A percentile compares a stretch with the other conserved stretches of the same genome.
Conservation (phyloP, 2,888 invertebrate species). For the Brachynemurus nebulosus region DNA sequence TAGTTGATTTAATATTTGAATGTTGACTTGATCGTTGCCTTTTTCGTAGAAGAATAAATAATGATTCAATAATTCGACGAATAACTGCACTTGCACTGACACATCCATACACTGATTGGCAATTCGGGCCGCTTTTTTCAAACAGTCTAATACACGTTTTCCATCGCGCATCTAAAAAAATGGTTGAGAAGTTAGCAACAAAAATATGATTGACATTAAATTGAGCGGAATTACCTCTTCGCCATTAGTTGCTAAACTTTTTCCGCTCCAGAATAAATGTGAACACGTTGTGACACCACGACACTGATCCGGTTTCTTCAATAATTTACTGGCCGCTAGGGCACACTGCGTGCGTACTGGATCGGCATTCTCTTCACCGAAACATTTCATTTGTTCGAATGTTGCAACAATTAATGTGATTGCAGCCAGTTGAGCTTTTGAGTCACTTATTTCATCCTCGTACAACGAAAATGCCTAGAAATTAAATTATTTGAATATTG, state of each 20-base stretch:
- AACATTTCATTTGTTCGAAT: constrained; percentile 87
- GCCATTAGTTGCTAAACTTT: constrained; percentile 36
- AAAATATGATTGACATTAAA: too few species aligned
- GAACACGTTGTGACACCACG: constrained; percentile 80
- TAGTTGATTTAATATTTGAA: constrained; percentile 46
- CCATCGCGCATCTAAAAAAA: constrained; percentile 66
- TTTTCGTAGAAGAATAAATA: constrained; percentile 89
- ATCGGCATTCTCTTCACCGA: constrained; percentile 92
- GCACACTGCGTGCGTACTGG: constrained; percentile 94
- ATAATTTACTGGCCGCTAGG: constrained; percentile 83
- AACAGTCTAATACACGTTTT: constrained; percentile 81
- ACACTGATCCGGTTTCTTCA: constrained; percentile 98
- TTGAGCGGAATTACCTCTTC: constrained; percentile 36
- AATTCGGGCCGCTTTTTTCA: constrained; percentile 89
- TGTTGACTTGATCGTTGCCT: constrained; percentile 38
- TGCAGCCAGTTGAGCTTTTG: constrained; percentile 90
- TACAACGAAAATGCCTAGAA: constrained; percentile 96
- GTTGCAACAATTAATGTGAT: constrained; percentile 93
- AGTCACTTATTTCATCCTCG: constrained; percentile 97
- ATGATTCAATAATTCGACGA: constrained; percentile 87
- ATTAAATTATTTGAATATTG: constrained; percentile 33
- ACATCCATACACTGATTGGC: constrained; percentile 97
- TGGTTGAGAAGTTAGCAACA: too few species aligned
- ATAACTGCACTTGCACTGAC: constrained; percentile 89
- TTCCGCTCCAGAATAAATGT: constrained; percentile 94